Evolutionary conservation across 2,888 invertebrate genomes (phyloP), one percentile per base, ranked within the genome.

Genomic region (Tenthredo amoena): DNA sequence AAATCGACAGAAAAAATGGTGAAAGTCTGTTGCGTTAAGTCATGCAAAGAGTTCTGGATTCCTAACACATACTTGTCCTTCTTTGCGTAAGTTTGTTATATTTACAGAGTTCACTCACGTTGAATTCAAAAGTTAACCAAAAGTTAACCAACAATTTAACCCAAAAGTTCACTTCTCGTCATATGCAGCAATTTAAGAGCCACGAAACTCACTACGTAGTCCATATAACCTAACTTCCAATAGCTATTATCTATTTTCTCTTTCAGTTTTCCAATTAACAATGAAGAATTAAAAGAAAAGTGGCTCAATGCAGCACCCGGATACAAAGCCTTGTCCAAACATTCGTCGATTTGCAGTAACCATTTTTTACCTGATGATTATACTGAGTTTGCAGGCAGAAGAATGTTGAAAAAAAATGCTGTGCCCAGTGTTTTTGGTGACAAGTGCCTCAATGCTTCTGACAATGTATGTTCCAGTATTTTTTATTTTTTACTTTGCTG

Each of bases 61-160:
- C 47, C 77, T 47, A 26, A 62, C 26, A 58, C 26, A 68, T 7
- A 55, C 62, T 58, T 85, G 85, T 77, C 77, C 18, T 85, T 77
- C 85, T 85, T 77, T 85, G 37, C 77, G 85, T 85, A 79, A 85
- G 85, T 85, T n/a, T 72, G 37, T 58, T 50, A 72, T 76, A 34
- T 58, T 62, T 37, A 68, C n/a, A 26, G 43, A 50, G 47, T 68
- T 71, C 18, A 18, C 10, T 71, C 18, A 18, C 10, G 62, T 34
- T 26, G 47, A 84, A 18, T 4, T 55, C n/a, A 6, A 74, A 74
- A 43, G 6, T 15, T 34, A 9, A 68, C 12, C n/a, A 6, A 74
- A 74, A 43, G 6, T 15, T 34, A 9, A 68, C 12, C 5, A 21
- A 34, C 2, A 68, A 15, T 31, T 31, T 34, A 68, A 68, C 6